Evolutionary conservation across 1,140 invertebrate species (phyloP), one percentile per base, ranked within the genome.

Genomic region (Bradynema listronoti): DNA sequence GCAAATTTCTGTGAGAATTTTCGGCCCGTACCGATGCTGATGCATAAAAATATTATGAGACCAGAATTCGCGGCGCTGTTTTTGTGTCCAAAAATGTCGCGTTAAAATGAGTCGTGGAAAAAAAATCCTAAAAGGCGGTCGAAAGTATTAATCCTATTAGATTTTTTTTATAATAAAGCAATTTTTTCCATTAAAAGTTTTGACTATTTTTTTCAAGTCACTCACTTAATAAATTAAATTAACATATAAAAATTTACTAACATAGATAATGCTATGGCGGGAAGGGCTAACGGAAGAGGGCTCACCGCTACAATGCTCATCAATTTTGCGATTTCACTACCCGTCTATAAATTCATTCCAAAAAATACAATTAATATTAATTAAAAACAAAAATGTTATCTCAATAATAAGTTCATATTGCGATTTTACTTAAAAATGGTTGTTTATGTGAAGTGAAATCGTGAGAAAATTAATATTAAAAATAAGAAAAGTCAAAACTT

Each of bases 61-160:
- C 46, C 43, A 69, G 29, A 57, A 69, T 19, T 70, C 69, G 25
- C 58, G 30, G 27, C 69, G 50, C 36, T 70, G 68, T 39, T 69
- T 32, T 36, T 62, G 56, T 1, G 53, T 65, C 68, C 68, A 70
- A 42, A 70, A 70, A 50, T 70, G 68, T 3, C 68, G 51, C 9
- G 68, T 70, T 9, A 70, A 50, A 11, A 70, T 59, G 42, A 72
- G 11, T 9, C 68, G 68, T 7, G 68, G 68, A 43, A 70, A 70
- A 63, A 70, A 70, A 24, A 70, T 57, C 34, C 69, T 69, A 45
- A 50, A 69, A 71, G 9, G 36, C 19, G 14, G 4, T 16, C 24
- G 16, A 16, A 50, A 24, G 29, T 50, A 25, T n/a, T 50, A 19
- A 4, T 22, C 27, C 42, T 43, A 39, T 39, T 39, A 39, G 19